phyloP scores from a whole-genome alignment of 2,888 invertebrate species.

The Cataglyphis cursor region DNA sequence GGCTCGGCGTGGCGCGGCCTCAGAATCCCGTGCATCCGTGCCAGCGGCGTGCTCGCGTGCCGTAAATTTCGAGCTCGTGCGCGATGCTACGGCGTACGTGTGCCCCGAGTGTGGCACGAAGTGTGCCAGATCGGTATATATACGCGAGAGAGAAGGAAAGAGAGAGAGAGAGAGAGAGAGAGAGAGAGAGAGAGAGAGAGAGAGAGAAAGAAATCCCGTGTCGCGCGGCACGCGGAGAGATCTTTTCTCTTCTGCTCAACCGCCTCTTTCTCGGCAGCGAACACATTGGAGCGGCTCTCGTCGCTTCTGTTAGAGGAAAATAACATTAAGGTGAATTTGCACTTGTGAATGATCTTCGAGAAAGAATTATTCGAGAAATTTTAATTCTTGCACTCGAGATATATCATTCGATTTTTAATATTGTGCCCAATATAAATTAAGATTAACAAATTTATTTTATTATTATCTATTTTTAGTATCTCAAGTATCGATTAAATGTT shows the following conservation, averaged over 20 bases:
- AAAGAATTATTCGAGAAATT: neutral
- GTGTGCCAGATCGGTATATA: conserved; percentile 83
- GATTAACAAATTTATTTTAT: neutral
- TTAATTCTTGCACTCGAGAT: neutral
- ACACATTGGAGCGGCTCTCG: conserved; percentile 22
- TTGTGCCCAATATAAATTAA: neutral
- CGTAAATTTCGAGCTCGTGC: conserved; percentile 86
- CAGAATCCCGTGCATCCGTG: conserved; percentile 70
- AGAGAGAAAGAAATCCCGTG: conserved; percentile 24
- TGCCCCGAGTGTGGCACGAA: conserved; percentile 85
- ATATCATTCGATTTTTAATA: neutral
- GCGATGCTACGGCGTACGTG: conserved; percentile 84
- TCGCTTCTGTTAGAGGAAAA: conserved; percentile 40
- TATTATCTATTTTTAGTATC: neutral
- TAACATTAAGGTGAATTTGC: conserved; percentile 24
- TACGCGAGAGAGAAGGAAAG: conserved; percentile 58
- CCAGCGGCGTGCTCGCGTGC: conserved; percentile 84
- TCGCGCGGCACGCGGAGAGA: conserved; percentile 54
- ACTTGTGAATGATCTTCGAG: neutral
- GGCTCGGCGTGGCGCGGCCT: conserved; percentile 68
- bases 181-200: conserved; percentile 9
- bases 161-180: neutral
- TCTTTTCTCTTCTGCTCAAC: conserved; percentile 52
- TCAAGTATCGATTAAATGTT: neutral
- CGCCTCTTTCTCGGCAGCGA: conserved; percentile 50